Conservation (phyloP, 1,140 invertebrate species). For the Calosoma granatense region DNA sequence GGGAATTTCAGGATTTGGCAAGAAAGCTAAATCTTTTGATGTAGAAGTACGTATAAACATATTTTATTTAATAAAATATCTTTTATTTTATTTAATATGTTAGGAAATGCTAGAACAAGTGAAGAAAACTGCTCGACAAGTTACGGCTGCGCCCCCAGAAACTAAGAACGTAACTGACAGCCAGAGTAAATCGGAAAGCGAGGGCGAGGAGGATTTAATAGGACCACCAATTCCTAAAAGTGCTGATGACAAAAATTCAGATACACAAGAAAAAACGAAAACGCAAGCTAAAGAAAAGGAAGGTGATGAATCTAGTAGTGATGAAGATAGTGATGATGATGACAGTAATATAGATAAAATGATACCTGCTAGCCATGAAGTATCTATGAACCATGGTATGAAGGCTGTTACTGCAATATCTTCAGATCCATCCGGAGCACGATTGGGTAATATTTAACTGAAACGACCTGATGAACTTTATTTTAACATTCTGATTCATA, state of each 20-base stretch:
- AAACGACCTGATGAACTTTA: not conserved
- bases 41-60: slow-evolving; percentile 39
- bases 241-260: slow-evolving; percentile 14
- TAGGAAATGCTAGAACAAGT: slow-evolving; percentile 39
- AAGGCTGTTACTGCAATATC: slow-evolving; percentile 81
- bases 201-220: slow-evolving; percentile 41
- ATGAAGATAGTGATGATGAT: slow-evolving; percentile 43
- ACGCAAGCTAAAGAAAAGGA: slow-evolving; percentile 28
- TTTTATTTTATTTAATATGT: slow-evolving; percentile 10
- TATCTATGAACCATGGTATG: slow-evolving; percentile 72
- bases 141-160: slow-evolving; percentile 22
- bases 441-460: slow-evolving; percentile 47
- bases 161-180: slow-evolving; percentile 26
- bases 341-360: slow-evolving; percentile 41
- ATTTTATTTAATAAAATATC: slow-evolving; percentile 6
- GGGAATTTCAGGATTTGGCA: slow-evolving; percentile 67
- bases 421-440: slow-evolving; percentile 84
- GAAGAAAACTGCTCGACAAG: slow-evolving; percentile 36
- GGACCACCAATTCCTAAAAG: slow-evolving; percentile 44
- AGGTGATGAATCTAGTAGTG: slow-evolving; percentile 38
- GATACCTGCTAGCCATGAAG: slow-evolving; percentile 73
- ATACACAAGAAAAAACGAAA: slow-evolving; percentile 18
- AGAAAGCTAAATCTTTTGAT: slow-evolving; percentile 66
- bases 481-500: slow-evolving; percentile 12
- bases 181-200: slow-evolving; percentile 19